These are phyloP conservation scores for Conopomorpha cramerella DNA, from an alignment of 1,140 invertebrate genomes.

Conservation along the genomic window DNA sequence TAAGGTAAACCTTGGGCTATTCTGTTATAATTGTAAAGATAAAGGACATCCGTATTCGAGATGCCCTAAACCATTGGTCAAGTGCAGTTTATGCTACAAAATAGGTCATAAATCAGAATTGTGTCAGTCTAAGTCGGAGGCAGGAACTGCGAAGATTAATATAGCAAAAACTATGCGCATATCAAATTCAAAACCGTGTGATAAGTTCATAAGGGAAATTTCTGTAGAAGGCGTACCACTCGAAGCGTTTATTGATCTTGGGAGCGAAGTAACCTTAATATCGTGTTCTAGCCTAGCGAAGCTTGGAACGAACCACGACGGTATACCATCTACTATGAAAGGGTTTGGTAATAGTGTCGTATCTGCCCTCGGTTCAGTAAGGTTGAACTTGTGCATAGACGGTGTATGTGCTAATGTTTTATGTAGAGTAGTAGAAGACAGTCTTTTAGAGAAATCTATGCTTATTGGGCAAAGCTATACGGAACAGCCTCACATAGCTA, in stretches of 20 bases:
- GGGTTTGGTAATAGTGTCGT: constrained; percentile 11
- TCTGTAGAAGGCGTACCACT: not conserved
- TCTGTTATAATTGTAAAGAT: constrained; percentile 10
- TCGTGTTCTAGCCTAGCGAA: not conserved
- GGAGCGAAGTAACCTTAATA: constrained; percentile 9
- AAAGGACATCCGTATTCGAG: constrained; percentile 6
- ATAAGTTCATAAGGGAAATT: constrained; percentile 6
- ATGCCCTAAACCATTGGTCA: constrained; percentile 7
- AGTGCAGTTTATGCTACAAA: constrained; percentile 6
- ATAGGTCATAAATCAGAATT: constrained; percentile 6
- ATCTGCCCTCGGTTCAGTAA: constrained; percentile 6
- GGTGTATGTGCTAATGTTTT: constrained; percentile 6
- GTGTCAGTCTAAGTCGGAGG: not conserved
- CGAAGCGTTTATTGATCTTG: constrained; percentile 7
- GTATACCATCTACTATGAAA: constrained; percentile 5
- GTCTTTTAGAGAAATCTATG: constrained; percentile 7
- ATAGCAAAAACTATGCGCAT: constrained; percentile 5
- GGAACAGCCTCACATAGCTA: constrained; percentile 10
- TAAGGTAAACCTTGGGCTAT: constrained; percentile 2
- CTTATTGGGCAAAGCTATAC: constrained; percentile 9
- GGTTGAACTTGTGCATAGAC: constrained; percentile 6
- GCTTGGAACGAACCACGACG: constrained; percentile 6
- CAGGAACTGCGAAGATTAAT: not conserved
- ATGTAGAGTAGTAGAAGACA: constrained; percentile 9
- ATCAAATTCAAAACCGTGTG: not conserved